A percentile compares a stretch with the other conserved stretches of the same genome.
Conservation (phyloP, 2,888 invertebrate species). For the Mesorhabditis belari region DNA sequence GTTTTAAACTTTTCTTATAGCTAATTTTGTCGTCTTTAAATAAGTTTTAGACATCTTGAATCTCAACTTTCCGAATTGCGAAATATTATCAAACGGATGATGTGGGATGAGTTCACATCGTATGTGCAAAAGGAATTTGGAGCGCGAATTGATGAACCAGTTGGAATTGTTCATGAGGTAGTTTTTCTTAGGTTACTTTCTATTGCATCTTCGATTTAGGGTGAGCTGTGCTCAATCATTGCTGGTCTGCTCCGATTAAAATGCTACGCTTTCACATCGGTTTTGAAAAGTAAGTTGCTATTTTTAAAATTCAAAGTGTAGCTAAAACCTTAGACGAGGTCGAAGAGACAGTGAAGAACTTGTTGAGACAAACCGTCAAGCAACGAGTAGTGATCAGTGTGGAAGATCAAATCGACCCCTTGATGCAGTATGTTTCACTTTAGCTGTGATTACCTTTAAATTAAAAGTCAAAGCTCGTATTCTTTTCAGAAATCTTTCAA, state of each 20-base stretch:
- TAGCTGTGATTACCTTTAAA: no score
- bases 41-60: no score
- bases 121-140: slow-evolving; percentile 80
- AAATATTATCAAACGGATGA: slow-evolving; percentile 82
- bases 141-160: slow-evolving; percentile 54
- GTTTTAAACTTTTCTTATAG: no score
- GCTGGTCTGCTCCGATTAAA: slow-evolving; percentile 81
- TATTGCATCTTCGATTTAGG: slow-evolving; percentile 59
- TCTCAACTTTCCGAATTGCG: not conserved
- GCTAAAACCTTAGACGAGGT: slow-evolving; percentile 65
- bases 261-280: slow-evolving; percentile 76
- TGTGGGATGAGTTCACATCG: slow-evolving; percentile 85
- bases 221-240: slow-evolving; percentile 77
- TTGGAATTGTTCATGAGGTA: slow-evolving; percentile 20
- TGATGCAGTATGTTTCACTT: no score
- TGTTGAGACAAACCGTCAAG: slow-evolving; percentile 39
- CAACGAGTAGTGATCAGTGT: no score
- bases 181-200: not conserved
- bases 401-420: no score
- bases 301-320: slow-evolving; percentile 80
- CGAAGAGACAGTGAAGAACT: slow-evolving; percentile 53
- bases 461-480: no score
- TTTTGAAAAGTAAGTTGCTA: slow-evolving; percentile 63
- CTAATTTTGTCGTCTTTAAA: no score
- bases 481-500: no score